Base-by-base conservation (phyloP, 2,888 invertebrate genomes). In the Drosophila fungiperda region DNA sequence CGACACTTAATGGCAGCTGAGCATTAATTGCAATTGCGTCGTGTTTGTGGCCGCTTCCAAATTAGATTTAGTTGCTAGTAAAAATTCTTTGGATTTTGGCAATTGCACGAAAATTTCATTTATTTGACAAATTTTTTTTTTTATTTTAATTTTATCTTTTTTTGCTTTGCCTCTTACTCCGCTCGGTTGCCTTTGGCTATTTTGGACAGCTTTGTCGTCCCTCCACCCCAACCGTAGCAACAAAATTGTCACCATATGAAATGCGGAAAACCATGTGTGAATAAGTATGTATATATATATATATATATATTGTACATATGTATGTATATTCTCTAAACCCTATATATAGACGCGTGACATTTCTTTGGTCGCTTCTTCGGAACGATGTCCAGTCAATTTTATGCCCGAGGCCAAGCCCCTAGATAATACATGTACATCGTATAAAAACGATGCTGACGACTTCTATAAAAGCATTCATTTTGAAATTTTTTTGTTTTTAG, bases 21-120 rank as follows among this genome's bases (percentile, higher is more conserved):
- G 79, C 73, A 76, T 87, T 78, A 73, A 79, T 68, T 84, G 82
- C 89, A 83, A 76, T 78, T 78, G 81, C 89, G 73, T 57, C 68
- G 69, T 58, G 69, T 54, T 71, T 45, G 69, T 55, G 45, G 54
- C 12, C 23, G 68, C 55, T 73, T 89, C 79, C 70, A 78, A 76
- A 76, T 79, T 81, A 89, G 76, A 79, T 69, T 81, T 81, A 77
- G 77, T 77, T 65, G 81, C 62, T 69, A 61, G 83, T 89, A 80
- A 68, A 78, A 89, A 87, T 85, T 85, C 82, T 86, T 89, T 89
- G 85, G 85, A 89, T 85, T 89, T 86, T 91, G 88, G 85, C 88
- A 89, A 91, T 82, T 90, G 90, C 90, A 88, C 78, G 82, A 83
- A 90, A 83, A 80, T 80, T 90, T 83, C 82, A 88, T 87, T 90